Percentiles rank a stretch among this genome's conserved stretches.
phyloP scores from a whole-genome alignment of 1,140 invertebrate genomes.

The Bombus pyrosoma region DNA sequence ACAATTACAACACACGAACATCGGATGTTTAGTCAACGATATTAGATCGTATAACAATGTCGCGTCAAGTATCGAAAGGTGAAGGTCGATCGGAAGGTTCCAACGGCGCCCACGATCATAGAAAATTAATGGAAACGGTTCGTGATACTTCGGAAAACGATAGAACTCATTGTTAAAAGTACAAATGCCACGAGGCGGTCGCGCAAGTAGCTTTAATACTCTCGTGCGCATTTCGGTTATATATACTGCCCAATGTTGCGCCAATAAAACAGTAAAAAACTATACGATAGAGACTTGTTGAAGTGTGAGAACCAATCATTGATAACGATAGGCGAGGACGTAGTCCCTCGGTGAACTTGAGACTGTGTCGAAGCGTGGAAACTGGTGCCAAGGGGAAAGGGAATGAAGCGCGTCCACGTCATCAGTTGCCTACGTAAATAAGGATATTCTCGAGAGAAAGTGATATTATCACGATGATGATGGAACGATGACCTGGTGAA shows the following conservation, averaged over 20 bases:
- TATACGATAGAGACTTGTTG: constrained; percentile 2
- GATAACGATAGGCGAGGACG: constrained; percentile 23
- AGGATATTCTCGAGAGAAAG: neutral
- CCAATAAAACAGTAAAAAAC: neutral
- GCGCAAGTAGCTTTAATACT: neutral
- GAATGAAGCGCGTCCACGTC: neutral
- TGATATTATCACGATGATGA: neutral
- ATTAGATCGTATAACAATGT: neutral
- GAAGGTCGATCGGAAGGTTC: neutral
- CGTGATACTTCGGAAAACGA: neutral
- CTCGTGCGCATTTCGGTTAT: constrained; percentile 4
- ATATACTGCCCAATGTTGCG: neutral
- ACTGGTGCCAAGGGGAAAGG: neutral
- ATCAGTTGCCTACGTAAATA: neutral
- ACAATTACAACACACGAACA: neutral
- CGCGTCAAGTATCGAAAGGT: neutral
- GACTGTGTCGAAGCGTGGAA: neutral
- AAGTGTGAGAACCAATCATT: neutral
- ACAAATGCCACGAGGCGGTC: constrained; percentile 12
- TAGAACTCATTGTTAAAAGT: neutral
- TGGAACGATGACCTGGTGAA: too few species aligned
- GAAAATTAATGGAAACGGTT: neutral
- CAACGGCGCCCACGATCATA: constrained; percentile 11
- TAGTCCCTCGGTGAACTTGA: constrained; percentile 51
- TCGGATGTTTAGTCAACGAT: neutral